Evolutionary conservation across 2,113 vertebrate species (phyloP), one percentile per base, ranked within the genome.

Genomic region (Charadrius vociferus): DNA sequence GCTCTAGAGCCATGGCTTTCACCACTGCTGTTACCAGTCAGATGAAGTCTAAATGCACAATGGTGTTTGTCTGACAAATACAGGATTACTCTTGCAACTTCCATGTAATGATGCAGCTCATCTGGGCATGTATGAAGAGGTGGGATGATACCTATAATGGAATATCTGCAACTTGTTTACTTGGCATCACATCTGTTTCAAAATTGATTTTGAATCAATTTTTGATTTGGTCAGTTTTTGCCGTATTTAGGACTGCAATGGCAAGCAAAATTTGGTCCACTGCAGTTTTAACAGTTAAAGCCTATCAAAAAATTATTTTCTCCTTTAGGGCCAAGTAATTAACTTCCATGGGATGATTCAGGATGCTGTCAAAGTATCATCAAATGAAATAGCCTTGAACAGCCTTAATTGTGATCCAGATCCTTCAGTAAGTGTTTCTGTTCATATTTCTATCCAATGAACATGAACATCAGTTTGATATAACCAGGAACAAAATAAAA

Each of bases 291-390:
- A 70, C 8, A 24, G 16, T 37, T 71, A 90, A 95, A 72, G 14
- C 18, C 58, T 62, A 17, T 70, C 82, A 63, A 30, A 67, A 32
- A 20, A 8, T 63, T 67, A 50, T 93, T 47, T 90, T 39, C 61
- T 79, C 22, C 78, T 80, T 71, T 81, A 98, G 98, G 97, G 96
- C 55, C 99, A 98, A 95, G 74, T 98, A 73, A 93, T 97, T 87
- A 99, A 99, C 77, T 98, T 98, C 70, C 98, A 73, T 85, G 97
- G 93, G 71, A 81, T 98, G 63, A 96, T 98, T 90, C 98, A 98
- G 53, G 98, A 99, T 34, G 93, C 97, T 43, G 93, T 98, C 81
- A 99, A 98, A 98, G 98, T 98, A 88, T 67, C 98, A 8, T 96
- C 96, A 20, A 96, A 93, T 49, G 98, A 99, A 95, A 96, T 97